Evolutionary conservation across 2,888 invertebrate species (phyloP), one percentile per base, ranked within the genome.

Genomic region (Synanthedon tipuliformis): DNA sequence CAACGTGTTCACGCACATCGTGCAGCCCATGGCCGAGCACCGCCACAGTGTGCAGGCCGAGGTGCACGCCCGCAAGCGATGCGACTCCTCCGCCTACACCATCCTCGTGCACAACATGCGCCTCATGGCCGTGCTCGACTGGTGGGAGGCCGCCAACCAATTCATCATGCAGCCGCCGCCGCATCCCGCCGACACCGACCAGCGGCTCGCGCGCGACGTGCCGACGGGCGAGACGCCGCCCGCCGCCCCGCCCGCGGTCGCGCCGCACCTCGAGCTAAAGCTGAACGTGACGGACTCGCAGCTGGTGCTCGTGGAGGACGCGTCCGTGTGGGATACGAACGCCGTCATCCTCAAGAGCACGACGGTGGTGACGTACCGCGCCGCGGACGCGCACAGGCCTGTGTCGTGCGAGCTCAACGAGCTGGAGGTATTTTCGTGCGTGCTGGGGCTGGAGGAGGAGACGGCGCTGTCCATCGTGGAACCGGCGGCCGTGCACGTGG

Each of bases 221-320:
- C 34, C 34, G 34, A 34, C 10, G 3, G 34, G 34, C 10, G 34
- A 34, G 34, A 2, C 51, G 50, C 63, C 48, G 51, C 41, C 49
- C 18, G 54, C 51, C 48, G 15, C 69, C 66, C 27, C 57, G 60
- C 56, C 54, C 18, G 54, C 53, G 48, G 57, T 56, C 23, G 13
- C 54, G 55, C 61, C 65, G 50, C 91, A 91, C 1, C 89, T 94
- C 76, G 97, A 98, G 78, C 85, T 98, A 41, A 96, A 96, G 75
- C 88, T 99, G 53, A 98, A 98, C 78, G 92, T 98, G 27, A 97
- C 96, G 0, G 96, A 98, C 79, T 98, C 97, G 3, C 98, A 99
- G 82, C 88, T 99, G 54, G 96, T 99, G 40, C 90, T 98, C 41
- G 94, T 99, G 1, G 98, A 99, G 76, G 94, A 98, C 73, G 92